phyloP scores from a whole-genome alignment of 2,113 vertebrate genomes.

The Phylloscopus trochiloides region DNA sequence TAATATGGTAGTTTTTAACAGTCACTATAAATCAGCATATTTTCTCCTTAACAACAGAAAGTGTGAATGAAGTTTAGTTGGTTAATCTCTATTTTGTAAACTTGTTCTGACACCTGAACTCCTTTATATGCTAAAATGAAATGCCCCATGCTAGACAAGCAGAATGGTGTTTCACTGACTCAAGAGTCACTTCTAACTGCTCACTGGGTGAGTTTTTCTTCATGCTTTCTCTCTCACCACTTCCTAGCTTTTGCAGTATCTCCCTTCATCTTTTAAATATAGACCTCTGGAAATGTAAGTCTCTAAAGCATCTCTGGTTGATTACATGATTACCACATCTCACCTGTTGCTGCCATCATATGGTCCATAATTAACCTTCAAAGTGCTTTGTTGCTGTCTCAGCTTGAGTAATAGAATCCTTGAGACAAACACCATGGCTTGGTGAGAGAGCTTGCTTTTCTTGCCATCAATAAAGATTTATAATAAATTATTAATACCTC shows the following conservation, averaged over 20 bases:
- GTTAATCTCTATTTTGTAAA: background rate
- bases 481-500: background rate
- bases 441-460: background rate
- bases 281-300: background rate
- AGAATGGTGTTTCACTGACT: background rate
- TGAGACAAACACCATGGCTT: background rate
- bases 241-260: background rate
- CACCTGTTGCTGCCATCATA: background rate
- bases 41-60: background rate
- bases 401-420: background rate
- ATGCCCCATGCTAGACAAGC: background rate
- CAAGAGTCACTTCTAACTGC: background rate
- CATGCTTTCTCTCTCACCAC: background rate
- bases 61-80: background rate
- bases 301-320: background rate
- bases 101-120: background rate
- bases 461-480: background rate
- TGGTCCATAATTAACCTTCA: background rate
- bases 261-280: background rate
- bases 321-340: background rate
- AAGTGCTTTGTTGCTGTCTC: background rate
- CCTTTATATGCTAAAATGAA: background rate
- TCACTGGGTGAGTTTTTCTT: background rate
- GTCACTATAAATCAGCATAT: background rate
- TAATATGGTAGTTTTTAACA: background rate